Evolutionary conservation across 1,140 invertebrate genomes (phyloP).

Genomic region (Cecropterus lyciades): DNA sequence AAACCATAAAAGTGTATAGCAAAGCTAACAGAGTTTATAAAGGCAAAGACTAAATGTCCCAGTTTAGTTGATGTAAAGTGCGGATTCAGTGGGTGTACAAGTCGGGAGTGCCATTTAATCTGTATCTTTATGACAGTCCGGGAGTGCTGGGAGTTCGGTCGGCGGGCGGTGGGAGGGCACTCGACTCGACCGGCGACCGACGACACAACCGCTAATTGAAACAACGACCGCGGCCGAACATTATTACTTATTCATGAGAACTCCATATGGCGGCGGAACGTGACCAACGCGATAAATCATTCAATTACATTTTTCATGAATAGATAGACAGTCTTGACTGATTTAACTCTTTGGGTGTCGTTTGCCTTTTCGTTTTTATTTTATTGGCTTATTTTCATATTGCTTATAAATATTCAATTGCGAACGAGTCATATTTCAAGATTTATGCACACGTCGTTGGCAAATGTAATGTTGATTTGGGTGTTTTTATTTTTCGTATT

Average conservation of each 20-base stretch:
- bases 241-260: slow-evolving; percentile 81
- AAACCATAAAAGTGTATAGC: slow-evolving; percentile 10
- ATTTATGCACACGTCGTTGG: not conserved
- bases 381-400: slow-evolving; percentile 10
- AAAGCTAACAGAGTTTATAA: slow-evolving; percentile 19
- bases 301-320: slow-evolving; percentile 80
- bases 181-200: slow-evolving; percentile 50
- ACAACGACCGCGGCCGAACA: slow-evolving; percentile 76
- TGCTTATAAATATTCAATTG: slow-evolving; percentile 19
- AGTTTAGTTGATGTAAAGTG: slow-evolving; percentile 33
- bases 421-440: not conserved
- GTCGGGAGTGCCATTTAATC: slow-evolving; percentile 42
- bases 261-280: slow-evolving; percentile 79
- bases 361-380: slow-evolving; percentile 23
- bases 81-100: slow-evolving; percentile 26
- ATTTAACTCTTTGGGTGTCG: slow-evolving; percentile 23
- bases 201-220: slow-evolving; percentile 82
- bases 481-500: no score
- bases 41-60: slow-evolving; percentile 28
- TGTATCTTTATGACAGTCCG: slow-evolving; percentile 49
- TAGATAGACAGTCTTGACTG: slow-evolving; percentile 37
- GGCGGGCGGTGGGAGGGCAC: slow-evolving; percentile 40
- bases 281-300: slow-evolving; percentile 80
- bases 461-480: no score
- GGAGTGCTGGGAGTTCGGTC: slow-evolving; percentile 44